A percentile compares a stretch with the other conserved stretches of the same genome.
These are phyloP conservation scores for Andrena hattorfiana DNA, from an alignment of 2,888 invertebrate species.

Conservation along the genomic window DNA sequence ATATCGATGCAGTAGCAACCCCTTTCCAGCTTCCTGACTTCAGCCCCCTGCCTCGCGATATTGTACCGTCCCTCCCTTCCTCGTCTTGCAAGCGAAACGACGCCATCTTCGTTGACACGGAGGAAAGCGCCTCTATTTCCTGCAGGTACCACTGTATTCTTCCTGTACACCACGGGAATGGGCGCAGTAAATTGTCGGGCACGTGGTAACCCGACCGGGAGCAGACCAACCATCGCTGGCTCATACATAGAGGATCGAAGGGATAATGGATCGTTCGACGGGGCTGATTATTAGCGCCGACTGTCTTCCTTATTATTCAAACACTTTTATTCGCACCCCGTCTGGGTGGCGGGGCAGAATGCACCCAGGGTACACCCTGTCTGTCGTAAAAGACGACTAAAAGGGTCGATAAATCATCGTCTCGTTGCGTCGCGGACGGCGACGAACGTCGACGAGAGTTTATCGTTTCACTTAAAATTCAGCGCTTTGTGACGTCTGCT, in stretches of 20 bases:
- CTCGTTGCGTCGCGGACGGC: background rate
- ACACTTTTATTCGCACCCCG: conserved; percentile 40
- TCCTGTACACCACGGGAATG: background rate
- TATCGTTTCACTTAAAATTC: conserved; percentile 34
- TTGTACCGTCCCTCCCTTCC: conserved; percentile 34
- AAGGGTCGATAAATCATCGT: conserved; percentile 30
- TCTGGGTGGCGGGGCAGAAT: background rate
- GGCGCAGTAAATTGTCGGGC: conserved; percentile 31
- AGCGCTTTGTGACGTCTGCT: background rate
- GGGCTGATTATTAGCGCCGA: conserved; percentile 23
- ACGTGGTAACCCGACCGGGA: conserved; percentile 23
- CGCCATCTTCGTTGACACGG: conserved; percentile 53
- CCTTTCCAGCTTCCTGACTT: conserved; percentile 61
- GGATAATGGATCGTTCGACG: conserved; percentile 29
- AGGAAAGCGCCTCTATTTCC: conserved; percentile 56
- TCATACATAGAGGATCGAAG: conserved; percentile 27
- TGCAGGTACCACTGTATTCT: conserved; percentile 48
- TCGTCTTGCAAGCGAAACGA: conserved; percentile 49
- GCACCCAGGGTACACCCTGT: background rate
- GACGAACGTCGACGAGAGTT: conserved; percentile 24
- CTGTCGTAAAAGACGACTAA: conserved; percentile 17
- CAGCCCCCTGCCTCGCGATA: conserved; percentile 45
- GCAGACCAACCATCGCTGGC: conserved; percentile 1
- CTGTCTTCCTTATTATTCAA: conserved; percentile 40
- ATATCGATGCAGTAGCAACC: conserved; percentile 64